Conservation (phyloP, 1,140 invertebrate genomes). For the Sycophila sp. region DNA sequence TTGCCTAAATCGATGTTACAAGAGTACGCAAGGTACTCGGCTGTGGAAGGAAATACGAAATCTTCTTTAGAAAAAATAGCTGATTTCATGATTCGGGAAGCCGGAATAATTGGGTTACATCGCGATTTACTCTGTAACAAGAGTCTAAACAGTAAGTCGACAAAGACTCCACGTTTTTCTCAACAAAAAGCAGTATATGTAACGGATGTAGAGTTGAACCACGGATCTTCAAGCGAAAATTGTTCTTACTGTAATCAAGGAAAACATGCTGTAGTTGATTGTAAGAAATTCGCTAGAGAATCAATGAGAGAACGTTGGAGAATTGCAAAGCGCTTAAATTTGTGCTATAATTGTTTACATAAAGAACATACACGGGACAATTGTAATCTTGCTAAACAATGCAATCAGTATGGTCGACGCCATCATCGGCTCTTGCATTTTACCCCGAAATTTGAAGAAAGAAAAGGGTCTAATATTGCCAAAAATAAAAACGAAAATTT, state of each 20-base stretch:
- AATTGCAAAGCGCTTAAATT: background rate
- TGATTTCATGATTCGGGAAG: background rate
- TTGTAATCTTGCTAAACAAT: background rate
- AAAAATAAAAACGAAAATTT: too few relatives aligned
- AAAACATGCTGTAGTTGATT: too few relatives aligned
- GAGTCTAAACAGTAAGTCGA: background rate
- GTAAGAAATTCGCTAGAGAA: background rate
- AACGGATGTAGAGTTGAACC: too few relatives aligned
- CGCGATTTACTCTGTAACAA: too few relatives aligned
- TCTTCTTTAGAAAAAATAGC: background rate
- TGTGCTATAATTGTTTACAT: background rate
- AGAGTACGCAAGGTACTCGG: background rate
- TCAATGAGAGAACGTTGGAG: background rate
- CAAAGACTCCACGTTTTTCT: too few relatives aligned
- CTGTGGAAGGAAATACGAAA: background rate
- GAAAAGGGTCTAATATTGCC: background rate
- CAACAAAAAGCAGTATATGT: too few relatives aligned
- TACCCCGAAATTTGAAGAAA: background rate
- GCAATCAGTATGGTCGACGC: background rate
- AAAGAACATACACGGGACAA: background rate
- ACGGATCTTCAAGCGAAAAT: too few relatives aligned
- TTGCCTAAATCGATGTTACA: background rate
- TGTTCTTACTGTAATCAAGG: too few relatives aligned
- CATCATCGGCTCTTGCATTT: slow-evolving; percentile 19
- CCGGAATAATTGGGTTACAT: background rate